These are phyloP conservation scores for Pseudopodoces humilis DNA, from an alignment of 2,113 vertebrate species.

Conservation along the genomic window DNA sequence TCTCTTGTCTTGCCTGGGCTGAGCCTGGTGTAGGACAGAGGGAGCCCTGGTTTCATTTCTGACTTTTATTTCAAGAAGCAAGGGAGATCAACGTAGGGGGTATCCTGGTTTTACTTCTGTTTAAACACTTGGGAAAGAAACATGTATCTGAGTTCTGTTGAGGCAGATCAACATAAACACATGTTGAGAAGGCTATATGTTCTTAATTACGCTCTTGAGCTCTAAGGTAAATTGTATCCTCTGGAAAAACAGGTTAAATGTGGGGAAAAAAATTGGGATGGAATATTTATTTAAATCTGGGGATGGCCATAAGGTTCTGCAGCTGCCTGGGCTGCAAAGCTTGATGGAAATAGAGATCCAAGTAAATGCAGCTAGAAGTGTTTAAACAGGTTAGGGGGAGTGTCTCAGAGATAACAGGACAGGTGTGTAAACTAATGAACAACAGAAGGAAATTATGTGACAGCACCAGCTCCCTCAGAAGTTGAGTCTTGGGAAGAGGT, in stretches of 20 bases:
- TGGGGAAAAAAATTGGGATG: neutral
- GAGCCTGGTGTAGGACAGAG: neutral
- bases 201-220: neutral
- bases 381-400: neutral
- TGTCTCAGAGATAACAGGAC: neutral
- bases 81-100: rapidly evolving
- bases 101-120: neutral
- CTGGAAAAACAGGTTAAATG: neutral
- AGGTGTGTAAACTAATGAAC: neutral
- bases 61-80: neutral
- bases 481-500: neutral
- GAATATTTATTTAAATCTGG: neutral
- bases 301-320: neutral
- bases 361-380: neutral
- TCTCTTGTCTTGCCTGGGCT: neutral
- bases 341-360: neutral
- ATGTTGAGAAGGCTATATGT: neutral
- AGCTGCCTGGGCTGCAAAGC: neutral
- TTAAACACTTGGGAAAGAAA: neutral
- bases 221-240: neutral
- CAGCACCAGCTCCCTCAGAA: neutral
- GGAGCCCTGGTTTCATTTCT: neutral
- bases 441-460: neutral
- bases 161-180: neutral
- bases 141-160: neutral